A percentile compares a stretch with the other conserved stretches of the same genome.
Evolutionary conservation across 2,797 vertebrate species (phyloP).

Genomic region (Pyrrhura leucotis): DNA sequence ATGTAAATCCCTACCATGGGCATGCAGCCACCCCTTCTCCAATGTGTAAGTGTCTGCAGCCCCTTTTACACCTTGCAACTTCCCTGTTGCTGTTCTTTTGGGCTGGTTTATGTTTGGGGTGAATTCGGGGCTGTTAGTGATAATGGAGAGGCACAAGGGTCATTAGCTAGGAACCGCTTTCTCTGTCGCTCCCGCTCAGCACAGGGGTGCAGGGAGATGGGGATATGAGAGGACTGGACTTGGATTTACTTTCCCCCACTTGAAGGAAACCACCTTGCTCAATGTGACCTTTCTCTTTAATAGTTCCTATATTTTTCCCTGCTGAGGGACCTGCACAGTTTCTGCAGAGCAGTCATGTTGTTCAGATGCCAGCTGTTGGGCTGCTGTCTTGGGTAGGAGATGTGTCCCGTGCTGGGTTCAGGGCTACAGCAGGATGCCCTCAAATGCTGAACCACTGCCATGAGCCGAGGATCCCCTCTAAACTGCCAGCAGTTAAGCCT

Average conservation of each 20-base stretch:
- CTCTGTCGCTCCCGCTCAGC: not conserved
- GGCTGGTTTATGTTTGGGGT: not conserved
- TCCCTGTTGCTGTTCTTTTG: not conserved
- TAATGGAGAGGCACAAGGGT: not conserved
- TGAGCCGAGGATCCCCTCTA: fast-evolving
- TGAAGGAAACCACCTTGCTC: not conserved
- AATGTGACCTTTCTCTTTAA: not conserved
- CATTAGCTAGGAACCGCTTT: not conserved
- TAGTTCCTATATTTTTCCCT: not conserved
- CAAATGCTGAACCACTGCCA: not conserved
- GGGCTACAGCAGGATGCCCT: not conserved
- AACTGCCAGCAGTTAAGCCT: not conserved
- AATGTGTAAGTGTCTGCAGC: not conserved
- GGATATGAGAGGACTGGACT: not conserved
- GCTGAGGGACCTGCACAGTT: not conserved
- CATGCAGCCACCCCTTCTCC: not conserved
- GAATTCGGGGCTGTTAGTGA: not conserved
- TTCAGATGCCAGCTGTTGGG: not conserved
- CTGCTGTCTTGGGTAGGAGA: not conserved
- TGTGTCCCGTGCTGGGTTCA: not conserved
- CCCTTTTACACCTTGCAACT: not conserved
- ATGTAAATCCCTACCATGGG: not conserved
- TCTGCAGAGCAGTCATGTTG: not conserved
- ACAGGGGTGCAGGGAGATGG: not conserved
- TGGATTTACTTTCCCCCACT: not conserved